phyloP scores from a whole-genome alignment of 1,140 invertebrate species.

The Nomia melanderi region DNA sequence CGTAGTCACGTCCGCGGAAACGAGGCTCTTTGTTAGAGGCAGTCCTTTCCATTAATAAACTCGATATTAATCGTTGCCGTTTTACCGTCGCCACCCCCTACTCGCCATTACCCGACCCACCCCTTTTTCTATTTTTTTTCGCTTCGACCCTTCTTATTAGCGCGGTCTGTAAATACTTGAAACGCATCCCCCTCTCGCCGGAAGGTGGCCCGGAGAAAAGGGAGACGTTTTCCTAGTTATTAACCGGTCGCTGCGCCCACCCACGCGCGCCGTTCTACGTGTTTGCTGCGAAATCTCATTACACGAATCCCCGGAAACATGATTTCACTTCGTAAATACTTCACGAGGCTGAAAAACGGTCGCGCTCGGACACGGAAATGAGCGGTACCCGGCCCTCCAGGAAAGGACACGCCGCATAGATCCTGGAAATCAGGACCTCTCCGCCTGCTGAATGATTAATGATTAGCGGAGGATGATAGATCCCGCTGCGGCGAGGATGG shows the following conservation, averaged over 20 bases:
- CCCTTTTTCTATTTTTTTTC: neutral
- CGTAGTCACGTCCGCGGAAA: conserved; percentile 20
- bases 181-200: conserved; percentile 39
- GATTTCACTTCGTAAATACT: conserved; percentile 8
- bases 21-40: conserved; percentile 21
- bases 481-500: too few relatives aligned
- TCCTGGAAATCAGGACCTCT: conserved; percentile 12
- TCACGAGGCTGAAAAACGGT: neutral
- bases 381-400: neutral
- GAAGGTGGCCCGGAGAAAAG: neutral
- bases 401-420: neutral
- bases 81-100: neutral
- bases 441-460: neutral
- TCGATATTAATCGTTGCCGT: conserved; percentile 42
- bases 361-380: too few relatives aligned
- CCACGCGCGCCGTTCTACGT: conserved; percentile 5
- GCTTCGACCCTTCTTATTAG: conserved; percentile 39
- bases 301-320: neutral
- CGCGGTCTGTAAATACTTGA: conserved; percentile 35
- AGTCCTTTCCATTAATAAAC: conserved; percentile 36
- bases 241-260: neutral
- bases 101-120: too few relatives aligned
- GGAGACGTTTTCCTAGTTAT: conserved; percentile 23
- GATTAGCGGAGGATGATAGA: too few relatives aligned
- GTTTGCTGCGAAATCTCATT: conserved; percentile 41